phyloP scores from a whole-genome alignment of 1,140 invertebrate species.

The Trigoniulus corallinus region DNA sequence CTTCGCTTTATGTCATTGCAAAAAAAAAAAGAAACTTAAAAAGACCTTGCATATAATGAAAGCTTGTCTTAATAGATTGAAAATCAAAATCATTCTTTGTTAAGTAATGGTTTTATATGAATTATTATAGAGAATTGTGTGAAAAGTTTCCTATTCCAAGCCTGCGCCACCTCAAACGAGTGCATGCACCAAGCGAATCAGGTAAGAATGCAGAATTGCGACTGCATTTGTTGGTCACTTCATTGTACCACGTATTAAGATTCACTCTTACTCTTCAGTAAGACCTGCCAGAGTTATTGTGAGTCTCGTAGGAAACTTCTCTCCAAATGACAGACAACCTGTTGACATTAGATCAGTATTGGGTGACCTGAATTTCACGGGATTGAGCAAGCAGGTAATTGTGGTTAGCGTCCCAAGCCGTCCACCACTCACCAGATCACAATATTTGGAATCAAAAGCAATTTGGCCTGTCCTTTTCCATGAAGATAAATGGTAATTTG shows the following conservation, averaged over 20 bases:
- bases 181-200: background rate
- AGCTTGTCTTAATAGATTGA: too few relatives aligned
- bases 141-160: too few relatives aligned
- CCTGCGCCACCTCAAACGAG: background rate
- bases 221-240: background rate
- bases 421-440: slow-evolving; percentile 19
- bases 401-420: slow-evolving; percentile 15
- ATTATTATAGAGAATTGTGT: too few relatives aligned
- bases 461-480: slow-evolving; percentile 26
- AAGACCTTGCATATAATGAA: too few relatives aligned
- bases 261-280: background rate
- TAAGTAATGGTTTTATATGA: too few relatives aligned
- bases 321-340: background rate
- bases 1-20: too few relatives aligned
- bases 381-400: slow-evolving; percentile 1
- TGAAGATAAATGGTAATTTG: slow-evolving; percentile 23
- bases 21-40: too few relatives aligned
- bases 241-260: background rate
- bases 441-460: slow-evolving; percentile 19
- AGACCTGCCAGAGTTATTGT: background rate
- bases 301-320: background rate
- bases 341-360: background rate
- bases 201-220: background rate
- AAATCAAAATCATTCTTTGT: too few relatives aligned
- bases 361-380: slow-evolving; percentile 3